A percentile compares a stretch with the other conserved stretches of the same genome.
phyloP scores from a whole-genome alignment of 2,888 invertebrate genomes.

The Siphonodentalium dalli region DNA sequence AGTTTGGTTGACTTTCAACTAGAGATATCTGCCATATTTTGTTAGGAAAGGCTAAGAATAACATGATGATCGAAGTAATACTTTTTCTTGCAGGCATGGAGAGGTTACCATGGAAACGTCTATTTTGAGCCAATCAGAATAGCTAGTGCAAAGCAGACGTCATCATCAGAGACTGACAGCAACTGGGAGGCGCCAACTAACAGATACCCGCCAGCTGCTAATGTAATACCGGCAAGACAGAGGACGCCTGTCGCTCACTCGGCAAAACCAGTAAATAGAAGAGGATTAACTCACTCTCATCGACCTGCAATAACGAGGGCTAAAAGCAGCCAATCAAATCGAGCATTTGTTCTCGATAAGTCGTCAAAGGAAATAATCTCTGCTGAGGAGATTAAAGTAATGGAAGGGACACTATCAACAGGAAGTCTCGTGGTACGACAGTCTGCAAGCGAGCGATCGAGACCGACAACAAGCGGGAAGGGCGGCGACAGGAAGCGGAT shows the following conservation, averaged over 20 bases:
- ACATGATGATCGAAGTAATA: too few relatives aligned
- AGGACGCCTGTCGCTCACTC: neutral
- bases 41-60: too few relatives aligned
- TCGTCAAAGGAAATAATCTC: too few relatives aligned
- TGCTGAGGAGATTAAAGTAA: too few relatives aligned
- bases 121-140: constrained; percentile 62
- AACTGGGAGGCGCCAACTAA: neutral
- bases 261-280: neutral
- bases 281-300: too few relatives aligned
- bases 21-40: too few relatives aligned
- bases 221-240: neutral
- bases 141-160: constrained; percentile 20
- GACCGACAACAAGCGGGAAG: constrained; percentile 13
- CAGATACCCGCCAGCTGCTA: neutral
- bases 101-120: constrained; percentile 62
- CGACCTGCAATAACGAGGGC: too few relatives aligned
- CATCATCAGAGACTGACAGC: neutral
- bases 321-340: too few relatives aligned
- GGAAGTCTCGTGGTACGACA: constrained; percentile 47
- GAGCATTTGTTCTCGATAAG: too few relatives aligned
- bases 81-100: constrained; percentile 57
- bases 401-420: constrained; percentile 46
- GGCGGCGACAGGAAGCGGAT: constrained; percentile 36
- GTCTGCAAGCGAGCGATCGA: constrained; percentile 13
- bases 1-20: too few relatives aligned